Evolutionary conservation across 1,140 invertebrate species (phyloP).

Genomic region (Drosophila sucinea): DNA sequence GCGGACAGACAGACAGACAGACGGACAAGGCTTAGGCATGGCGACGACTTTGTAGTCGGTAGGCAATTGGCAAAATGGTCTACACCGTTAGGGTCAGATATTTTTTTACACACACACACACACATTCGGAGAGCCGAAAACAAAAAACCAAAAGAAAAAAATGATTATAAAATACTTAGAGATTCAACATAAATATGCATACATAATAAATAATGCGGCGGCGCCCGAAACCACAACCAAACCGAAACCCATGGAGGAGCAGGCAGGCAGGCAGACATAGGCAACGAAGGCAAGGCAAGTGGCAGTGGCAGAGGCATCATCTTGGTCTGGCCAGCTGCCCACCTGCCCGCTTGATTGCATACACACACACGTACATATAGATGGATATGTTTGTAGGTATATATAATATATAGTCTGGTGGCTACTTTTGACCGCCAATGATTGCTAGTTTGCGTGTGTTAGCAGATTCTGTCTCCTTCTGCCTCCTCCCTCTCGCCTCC

Average conservation of each 20-base stretch:
- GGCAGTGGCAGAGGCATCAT: slow-evolving; percentile 8
- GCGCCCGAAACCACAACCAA: slow-evolving; percentile 60
- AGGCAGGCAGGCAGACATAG: slow-evolving; percentile 3
- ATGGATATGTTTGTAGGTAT: slow-evolving; percentile 14
- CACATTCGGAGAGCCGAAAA: slow-evolving; percentile 35
- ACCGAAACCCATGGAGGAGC: slow-evolving; percentile 23
- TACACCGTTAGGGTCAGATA: slow-evolving; percentile 72
- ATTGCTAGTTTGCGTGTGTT: slow-evolving; percentile 61
- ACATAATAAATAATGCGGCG: slow-evolving; percentile 79
- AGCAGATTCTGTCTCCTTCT: slow-evolving; percentile 42
- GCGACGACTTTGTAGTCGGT: slow-evolving; percentile 1
- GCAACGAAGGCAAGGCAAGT: slow-evolving; percentile 14
- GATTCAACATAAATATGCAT: slow-evolving; percentile 80
- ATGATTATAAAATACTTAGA: slow-evolving; percentile 81
- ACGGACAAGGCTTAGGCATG: slow-evolving; percentile 9
- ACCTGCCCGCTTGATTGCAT: slow-evolving; percentile 61
- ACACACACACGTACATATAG: slow-evolving; percentile 26
- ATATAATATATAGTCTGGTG: slow-evolving; percentile 61
- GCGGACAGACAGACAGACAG: background rate
- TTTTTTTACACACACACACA: slow-evolving; percentile 7
- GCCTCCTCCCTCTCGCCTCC: too few species aligned
- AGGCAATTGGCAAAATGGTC: slow-evolving; percentile 62
- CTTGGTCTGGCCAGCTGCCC: slow-evolving; percentile 55
- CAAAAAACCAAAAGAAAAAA: slow-evolving; percentile 34
- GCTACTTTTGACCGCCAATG: slow-evolving; percentile 61